Conservation (phyloP, 2,888 invertebrate species). For the Eupeodes latifasciatus region DNA sequence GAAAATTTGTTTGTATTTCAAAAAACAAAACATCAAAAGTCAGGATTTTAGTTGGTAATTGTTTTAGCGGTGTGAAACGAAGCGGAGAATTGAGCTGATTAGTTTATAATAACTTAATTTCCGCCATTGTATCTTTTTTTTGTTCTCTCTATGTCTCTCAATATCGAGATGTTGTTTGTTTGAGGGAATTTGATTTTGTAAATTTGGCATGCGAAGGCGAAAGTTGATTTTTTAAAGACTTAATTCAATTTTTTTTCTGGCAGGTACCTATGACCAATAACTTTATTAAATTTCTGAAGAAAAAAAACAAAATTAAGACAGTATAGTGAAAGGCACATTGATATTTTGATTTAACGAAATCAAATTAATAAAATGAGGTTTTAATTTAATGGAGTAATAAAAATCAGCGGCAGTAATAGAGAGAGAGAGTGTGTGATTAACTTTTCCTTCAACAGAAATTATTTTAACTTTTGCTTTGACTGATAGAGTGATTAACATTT, state of each 20-base stretch:
- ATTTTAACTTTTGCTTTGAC: too few relatives aligned
- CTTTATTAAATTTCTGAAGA: not conserved
- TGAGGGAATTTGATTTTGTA: not conserved
- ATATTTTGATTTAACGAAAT: not conserved
- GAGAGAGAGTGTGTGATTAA: constrained; percentile 22
- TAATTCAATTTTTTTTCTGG: not conserved
- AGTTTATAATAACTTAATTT: constrained; percentile 74
- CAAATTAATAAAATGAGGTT: constrained; percentile 15
- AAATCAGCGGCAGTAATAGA: not conserved
- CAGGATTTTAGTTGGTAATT: constrained; percentile 51
- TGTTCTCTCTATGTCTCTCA: not conserved
- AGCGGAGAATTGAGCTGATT: constrained; percentile 60
- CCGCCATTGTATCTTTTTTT: not conserved
- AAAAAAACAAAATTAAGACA: not conserved
- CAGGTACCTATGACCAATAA: not conserved
- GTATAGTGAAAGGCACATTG: constrained; percentile 7
- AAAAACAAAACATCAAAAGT: constrained; percentile 69
- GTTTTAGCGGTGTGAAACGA: constrained; percentile 68
- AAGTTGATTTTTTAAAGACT: not conserved
- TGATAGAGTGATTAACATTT: too few relatives aligned
- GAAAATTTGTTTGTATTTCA: constrained; percentile 37
- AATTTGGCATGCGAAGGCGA: constrained; percentile 32
- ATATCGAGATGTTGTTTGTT: not conserved
- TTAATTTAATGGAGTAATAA: constrained; percentile 5
- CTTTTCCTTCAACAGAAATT: not conserved